Percentiles rank a stretch among this genome's conserved stretches.
These are phyloP conservation scores for Torymus auratus DNA, from an alignment of 2,888 invertebrate species.

Conservation along the genomic window DNA sequence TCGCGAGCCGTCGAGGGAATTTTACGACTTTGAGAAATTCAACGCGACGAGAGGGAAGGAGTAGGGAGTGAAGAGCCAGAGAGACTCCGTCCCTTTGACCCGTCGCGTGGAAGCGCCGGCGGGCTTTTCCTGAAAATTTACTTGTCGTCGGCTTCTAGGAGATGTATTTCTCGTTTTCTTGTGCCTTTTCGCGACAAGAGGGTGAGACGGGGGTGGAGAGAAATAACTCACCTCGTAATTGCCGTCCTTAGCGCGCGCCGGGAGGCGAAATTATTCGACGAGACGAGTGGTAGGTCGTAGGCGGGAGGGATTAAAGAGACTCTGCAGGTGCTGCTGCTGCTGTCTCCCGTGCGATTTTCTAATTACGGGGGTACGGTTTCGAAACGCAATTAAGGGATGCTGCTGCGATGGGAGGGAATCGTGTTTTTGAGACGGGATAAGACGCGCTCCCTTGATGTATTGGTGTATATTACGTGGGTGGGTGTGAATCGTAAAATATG, in stretches of 20 bases:
- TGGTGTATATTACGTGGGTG: too few species aligned
- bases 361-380: constrained; percentile 36
- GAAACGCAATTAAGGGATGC: constrained; percentile 21
- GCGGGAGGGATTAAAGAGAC: neutral
- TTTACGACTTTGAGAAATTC: constrained; percentile 37
- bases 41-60: neutral
- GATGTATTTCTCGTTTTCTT: constrained; percentile 13
- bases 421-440: too few species aligned
- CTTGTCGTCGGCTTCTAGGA: constrained; percentile 39
- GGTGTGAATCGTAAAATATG: too few species aligned
- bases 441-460: too few species aligned
- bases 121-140: constrained; percentile 50
- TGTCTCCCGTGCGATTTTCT: constrained; percentile 20
- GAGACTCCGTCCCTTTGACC: constrained; percentile 40
- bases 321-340: neutral
- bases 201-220: neutral
- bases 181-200: neutral
- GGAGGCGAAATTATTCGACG: constrained; percentile 24
- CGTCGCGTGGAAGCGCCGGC: constrained; percentile 41
- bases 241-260: constrained; percentile 7
- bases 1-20: constrained; percentile 28
- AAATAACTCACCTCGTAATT: constrained; percentile 35
- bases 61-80: neutral
- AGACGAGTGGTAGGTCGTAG: too few species aligned
- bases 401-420: too few species aligned